A percentile compares a stretch with the other conserved stretches of the same genome.
These are phyloP conservation scores for Bufo gargarizans DNA, from an alignment of 2,113 vertebrate genomes.

Conservation along the genomic window DNA sequence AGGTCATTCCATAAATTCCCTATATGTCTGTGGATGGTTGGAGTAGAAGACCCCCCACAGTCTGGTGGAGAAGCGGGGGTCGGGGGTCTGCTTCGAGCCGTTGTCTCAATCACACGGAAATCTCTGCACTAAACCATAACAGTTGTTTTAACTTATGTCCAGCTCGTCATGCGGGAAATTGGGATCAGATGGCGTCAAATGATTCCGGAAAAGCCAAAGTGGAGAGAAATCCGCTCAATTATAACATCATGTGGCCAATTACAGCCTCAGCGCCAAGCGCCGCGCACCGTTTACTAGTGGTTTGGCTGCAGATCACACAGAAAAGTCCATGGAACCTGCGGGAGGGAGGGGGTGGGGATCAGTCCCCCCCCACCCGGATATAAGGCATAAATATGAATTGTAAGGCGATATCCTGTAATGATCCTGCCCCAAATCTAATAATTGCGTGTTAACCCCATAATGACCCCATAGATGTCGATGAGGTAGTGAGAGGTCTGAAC, in stretches of 20 bases:
- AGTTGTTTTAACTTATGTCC: background rate
- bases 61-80: background rate
- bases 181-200: conserved; percentile 18
- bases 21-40: background rate
- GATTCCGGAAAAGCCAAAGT: conserved; percentile 38
- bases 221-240: conserved; percentile 38
- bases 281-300: background rate
- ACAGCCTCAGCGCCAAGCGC: background rate
- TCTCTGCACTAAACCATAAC: conserved; percentile 31
- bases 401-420: background rate
- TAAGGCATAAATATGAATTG: background rate
- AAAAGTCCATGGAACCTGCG: background rate
- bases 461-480: background rate
- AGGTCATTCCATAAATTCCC: background rate
- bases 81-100: background rate
- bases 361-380: background rate
- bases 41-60: background rate
- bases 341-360: background rate
- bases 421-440: background rate
- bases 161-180: conserved; percentile 29
- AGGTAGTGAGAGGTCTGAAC: background rate
- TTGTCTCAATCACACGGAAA: conserved; percentile 39
- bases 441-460: background rate
- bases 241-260: conserved; percentile 42
- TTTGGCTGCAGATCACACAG: conserved; percentile 57